Conservation (phyloP, 2,888 invertebrate species). For the Nomada ferruginata region DNA sequence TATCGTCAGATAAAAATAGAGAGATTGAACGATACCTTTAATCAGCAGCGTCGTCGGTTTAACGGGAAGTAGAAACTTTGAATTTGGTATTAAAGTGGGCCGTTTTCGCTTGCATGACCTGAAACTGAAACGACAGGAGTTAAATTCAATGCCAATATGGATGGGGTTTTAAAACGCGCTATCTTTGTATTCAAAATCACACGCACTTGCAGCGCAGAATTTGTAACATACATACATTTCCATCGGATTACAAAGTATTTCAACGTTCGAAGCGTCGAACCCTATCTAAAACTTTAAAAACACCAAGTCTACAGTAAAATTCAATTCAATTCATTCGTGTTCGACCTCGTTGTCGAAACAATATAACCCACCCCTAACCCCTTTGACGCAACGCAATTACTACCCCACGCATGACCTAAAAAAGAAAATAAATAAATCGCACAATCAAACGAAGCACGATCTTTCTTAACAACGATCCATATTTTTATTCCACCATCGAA, state of each 20-base stretch:
- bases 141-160: slow-evolving; percentile 12
- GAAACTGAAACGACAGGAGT: slow-evolving; percentile 21
- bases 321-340: too few relatives aligned
- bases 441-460: slow-evolving; percentile 1
- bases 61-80: slow-evolving; percentile 25
- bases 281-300: too few relatives aligned
- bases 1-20: not conserved
- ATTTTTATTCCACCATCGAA: slow-evolving; percentile 22
- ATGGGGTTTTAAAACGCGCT: not conserved
- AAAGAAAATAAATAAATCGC: not conserved
- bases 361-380: too few relatives aligned
- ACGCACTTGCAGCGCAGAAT: not conserved
- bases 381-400: too few relatives aligned
- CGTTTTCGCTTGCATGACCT: slow-evolving; percentile 41
- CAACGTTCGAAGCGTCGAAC: not conserved
- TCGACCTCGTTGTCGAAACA: too few relatives aligned
- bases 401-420: too few relatives aligned
- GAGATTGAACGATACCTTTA: slow-evolving; percentile 9
- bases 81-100: slow-evolving; percentile 40
- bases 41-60: slow-evolving; percentile 6
- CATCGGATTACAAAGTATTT: not conserved
- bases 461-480: not conserved
- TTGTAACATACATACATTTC: not conserved
- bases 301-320: too few relatives aligned
- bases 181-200: not conserved